These are phyloP conservation scores for Cotesia congregata DNA, from an alignment of 2,888 invertebrate species.

Conservation along the genomic window DNA sequence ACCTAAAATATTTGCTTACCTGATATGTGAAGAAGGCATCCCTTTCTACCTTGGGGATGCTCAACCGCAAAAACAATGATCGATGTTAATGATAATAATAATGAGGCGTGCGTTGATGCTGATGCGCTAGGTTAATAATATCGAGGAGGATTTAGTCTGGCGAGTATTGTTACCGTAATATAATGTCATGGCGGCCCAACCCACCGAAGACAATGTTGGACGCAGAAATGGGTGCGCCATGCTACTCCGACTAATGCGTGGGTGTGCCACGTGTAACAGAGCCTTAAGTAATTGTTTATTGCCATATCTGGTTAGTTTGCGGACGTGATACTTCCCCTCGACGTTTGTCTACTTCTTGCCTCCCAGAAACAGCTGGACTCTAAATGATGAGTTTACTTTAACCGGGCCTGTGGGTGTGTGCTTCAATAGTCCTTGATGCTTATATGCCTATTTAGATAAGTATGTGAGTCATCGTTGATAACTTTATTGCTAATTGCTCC, in stretches of 20 bases:
- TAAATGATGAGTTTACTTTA: conserved; percentile 11
- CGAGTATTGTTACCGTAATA: not conserved
- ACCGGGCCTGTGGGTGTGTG: conserved; percentile 8
- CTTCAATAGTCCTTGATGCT: not conserved
- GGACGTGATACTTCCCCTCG: conserved; percentile 24
- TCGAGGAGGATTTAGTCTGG: not conserved
- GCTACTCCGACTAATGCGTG: conserved; percentile 68
- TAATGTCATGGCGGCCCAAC: conserved; percentile 49
- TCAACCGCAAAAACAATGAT: no score
- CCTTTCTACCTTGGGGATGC: no score
- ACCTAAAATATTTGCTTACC: no score
- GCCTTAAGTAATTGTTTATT: conserved; percentile 69
- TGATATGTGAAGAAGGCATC: no score
- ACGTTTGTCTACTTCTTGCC: conserved; percentile 26
- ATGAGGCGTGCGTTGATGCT: not conserved
- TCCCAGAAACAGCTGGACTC: not conserved
- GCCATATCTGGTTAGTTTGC: conserved; percentile 53
- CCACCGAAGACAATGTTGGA: conserved; percentile 53
- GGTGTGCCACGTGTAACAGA: conserved; percentile 66
- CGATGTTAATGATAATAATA: no score
- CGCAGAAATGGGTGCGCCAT: conserved; percentile 61
- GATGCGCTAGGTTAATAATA: not conserved
- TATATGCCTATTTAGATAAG: not conserved
- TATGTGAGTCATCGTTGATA: not conserved
- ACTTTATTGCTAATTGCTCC: not conserved